Percentiles rank a stretch among this genome's conserved stretches.
Conservation (phyloP, 2,888 invertebrate genomes). For the Apamea epomidion region DNA sequence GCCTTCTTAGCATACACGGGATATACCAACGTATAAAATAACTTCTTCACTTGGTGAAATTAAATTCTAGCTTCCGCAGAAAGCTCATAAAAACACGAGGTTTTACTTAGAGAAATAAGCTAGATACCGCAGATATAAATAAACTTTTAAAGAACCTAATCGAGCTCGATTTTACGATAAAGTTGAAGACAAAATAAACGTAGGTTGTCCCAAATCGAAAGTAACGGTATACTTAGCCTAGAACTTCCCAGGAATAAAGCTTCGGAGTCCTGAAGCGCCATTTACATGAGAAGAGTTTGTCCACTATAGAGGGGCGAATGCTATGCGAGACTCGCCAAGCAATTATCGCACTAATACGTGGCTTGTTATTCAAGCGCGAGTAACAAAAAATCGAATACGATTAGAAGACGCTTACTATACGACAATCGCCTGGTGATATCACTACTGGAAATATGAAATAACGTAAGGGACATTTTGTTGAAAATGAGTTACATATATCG, state of each 20-base stretch:
- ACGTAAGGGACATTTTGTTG: no score
- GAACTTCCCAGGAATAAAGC: background rate
- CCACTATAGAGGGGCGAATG: background rate
- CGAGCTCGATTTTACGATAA: slow-evolving; percentile 17
- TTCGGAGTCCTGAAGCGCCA: background rate
- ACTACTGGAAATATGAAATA: no score
- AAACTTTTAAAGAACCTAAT: slow-evolving; percentile 27
- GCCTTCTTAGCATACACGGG: slow-evolving; percentile 43
- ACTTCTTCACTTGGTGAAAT: slow-evolving; percentile 44
- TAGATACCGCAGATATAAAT: slow-evolving; percentile 14
- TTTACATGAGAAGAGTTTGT: background rate
- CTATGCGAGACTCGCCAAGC: background rate
- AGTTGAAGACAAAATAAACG: slow-evolving; percentile 24
- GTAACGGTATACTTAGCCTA: background rate
- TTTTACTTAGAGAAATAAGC: slow-evolving; percentile 35
- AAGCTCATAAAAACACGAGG: slow-evolving; percentile 37
- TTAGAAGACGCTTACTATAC: background rate
- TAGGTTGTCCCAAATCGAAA: slow-evolving; percentile 2
- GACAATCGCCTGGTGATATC: no score
- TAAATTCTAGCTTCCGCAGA: slow-evolving; percentile 48
- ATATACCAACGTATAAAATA: slow-evolving; percentile 49
- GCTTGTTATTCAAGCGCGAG: background rate
- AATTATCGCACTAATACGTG: background rate
- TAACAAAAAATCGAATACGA: background rate
- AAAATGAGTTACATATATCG: no score